Conservation (phyloP, 1,140 invertebrate genomes). For the Drosophila pachea region DNA sequence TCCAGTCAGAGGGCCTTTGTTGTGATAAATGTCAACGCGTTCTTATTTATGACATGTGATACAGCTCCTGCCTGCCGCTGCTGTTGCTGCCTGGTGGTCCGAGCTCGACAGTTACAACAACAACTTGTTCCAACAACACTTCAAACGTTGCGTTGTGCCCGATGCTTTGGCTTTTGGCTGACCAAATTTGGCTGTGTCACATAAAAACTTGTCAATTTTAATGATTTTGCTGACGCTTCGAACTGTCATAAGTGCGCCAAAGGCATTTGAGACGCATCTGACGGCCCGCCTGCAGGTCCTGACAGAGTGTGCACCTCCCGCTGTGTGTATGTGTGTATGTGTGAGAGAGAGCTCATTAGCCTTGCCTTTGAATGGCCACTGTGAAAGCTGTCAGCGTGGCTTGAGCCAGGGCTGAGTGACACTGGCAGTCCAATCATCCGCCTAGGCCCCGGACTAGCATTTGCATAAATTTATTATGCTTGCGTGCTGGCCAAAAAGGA, state of each 20-base stretch:
- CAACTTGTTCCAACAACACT: conserved; percentile 65
- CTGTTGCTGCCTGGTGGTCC: conserved; percentile 11
- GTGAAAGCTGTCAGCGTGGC: conserved; percentile 48
- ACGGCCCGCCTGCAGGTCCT: conserved; percentile 21
- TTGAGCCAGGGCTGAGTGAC: conserved; percentile 43
- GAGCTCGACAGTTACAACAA: conserved; percentile 34
- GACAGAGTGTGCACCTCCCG: neutral
- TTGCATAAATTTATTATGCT: conserved; percentile 69
- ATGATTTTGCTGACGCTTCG: conserved; percentile 78
- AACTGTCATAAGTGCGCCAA: conserved; percentile 77
- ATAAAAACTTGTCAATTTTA: conserved; percentile 79
- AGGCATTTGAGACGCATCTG: conserved; percentile 57
- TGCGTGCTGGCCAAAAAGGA: conserved; percentile 59
- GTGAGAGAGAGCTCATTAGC: conserved; percentile 58
- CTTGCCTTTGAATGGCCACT: conserved; percentile 47
- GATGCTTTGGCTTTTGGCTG: conserved; percentile 40
- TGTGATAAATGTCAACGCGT: conserved; percentile 79
- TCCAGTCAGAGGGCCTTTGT: conserved; percentile 56
- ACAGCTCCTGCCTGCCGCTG: conserved; percentile 63
- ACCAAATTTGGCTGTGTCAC: conserved; percentile 71
- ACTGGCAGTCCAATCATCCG: conserved; percentile 44
- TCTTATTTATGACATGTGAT: conserved; percentile 79
- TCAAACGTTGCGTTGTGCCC: conserved; percentile 64
- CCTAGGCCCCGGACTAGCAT: conserved; percentile 35
- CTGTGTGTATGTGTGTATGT: conserved; percentile 29